Conservation (phyloP, 2,888 invertebrate species). For the Allolobophora icterica region DNA sequence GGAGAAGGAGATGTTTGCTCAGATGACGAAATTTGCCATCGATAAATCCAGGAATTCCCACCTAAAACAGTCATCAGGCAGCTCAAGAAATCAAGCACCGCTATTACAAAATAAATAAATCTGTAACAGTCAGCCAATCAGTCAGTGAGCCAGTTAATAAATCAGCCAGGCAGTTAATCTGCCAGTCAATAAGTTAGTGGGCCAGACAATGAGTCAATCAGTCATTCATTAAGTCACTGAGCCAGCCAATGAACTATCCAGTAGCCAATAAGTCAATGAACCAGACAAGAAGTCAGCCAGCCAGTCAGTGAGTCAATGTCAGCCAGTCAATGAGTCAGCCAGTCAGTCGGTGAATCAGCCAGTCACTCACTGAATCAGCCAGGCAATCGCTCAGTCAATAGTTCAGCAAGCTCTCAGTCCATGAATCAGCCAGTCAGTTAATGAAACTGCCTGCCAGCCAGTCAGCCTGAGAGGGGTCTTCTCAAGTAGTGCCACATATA, state of each 20-base stretch:
- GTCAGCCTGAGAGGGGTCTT: not conserved
- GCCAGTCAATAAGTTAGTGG: not conserved
- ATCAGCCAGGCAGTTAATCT: not conserved
- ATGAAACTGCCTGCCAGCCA: not conserved
- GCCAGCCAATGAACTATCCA: not conserved
- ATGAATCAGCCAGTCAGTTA: too few species aligned
- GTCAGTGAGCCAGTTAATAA: not conserved
- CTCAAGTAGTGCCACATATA: not conserved
- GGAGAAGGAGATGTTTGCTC: constrained; percentile 83
- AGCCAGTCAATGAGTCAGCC: not conserved
- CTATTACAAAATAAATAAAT: not conserved
- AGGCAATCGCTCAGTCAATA: not conserved
- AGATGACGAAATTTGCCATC: constrained; percentile 79
- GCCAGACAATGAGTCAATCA: not conserved
- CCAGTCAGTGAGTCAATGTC: too few species aligned
- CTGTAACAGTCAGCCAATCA: not conserved
- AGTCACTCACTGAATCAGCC: too few species aligned
- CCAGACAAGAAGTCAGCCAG: not conserved
- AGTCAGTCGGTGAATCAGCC: not conserved
- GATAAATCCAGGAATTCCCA: constrained; percentile 76
- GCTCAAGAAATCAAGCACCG: not conserved
- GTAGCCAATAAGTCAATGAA: not conserved
- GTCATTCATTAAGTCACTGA: not conserved
- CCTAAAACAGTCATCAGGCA: constrained; percentile 64
- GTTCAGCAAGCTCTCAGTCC: too few species aligned